These are phyloP conservation scores for Strix occidentalis DNA, from an alignment of 2,797 vertebrate genomes.

Conservation along the genomic window DNA sequence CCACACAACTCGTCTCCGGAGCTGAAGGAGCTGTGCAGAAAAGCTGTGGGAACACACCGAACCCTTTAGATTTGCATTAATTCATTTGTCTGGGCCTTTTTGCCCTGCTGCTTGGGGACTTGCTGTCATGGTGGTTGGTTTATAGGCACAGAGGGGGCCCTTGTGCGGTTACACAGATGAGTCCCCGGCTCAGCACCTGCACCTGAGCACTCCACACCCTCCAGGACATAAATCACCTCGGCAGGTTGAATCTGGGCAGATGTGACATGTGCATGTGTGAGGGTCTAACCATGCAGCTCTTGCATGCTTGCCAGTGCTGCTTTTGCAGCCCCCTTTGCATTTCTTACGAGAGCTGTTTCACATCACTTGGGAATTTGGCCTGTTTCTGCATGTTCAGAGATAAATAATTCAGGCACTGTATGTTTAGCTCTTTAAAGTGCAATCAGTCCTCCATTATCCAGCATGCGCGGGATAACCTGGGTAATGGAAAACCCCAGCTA, in stretches of 20 bases:
- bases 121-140: neutral
- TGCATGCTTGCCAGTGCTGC: rapidly evolving
- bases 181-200: neutral
- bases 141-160: neutral
- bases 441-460: neutral
- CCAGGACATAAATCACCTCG: neutral
- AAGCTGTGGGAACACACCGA: neutral
- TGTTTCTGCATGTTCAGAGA: neutral
- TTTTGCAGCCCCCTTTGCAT: neutral
- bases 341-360: neutral
- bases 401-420: slow-evolving; percentile 39
- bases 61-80: neutral
- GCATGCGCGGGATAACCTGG: neutral
- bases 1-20: rapidly evolving
- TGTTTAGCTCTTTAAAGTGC: neutral
- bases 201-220: neutral
- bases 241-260: neutral
- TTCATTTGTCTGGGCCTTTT: neutral
- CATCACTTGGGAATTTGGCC: slow-evolving; percentile 1
- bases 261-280: rapidly evolving
- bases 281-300: neutral
- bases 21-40: neutral
- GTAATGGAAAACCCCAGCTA: neutral
- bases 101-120: neutral
- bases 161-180: neutral